Evolutionary conservation across 2,113 vertebrate genomes (phyloP).

Genomic region (Indicator maculatus): DNA sequence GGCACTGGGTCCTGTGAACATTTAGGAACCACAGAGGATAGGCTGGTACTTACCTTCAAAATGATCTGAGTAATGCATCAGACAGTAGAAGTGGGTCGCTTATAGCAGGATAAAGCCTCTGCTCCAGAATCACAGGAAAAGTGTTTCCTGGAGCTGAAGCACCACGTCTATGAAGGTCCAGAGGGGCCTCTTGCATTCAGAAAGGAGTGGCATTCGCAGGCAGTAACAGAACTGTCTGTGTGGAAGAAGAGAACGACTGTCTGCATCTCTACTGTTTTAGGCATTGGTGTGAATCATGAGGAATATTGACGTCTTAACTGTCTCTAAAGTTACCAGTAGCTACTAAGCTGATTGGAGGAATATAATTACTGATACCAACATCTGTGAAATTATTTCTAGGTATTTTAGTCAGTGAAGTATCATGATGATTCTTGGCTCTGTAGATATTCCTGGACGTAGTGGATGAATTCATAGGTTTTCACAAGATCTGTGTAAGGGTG

Average conservation of each 20-base stretch:
- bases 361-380: not conserved
- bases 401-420: not conserved
- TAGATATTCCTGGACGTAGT: not conserved
- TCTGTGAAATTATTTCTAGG: not conserved
- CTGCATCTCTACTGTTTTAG: not conserved
- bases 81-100: not conserved
- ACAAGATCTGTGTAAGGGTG: accelerated
- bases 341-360: not conserved
- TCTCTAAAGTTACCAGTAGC: not conserved
- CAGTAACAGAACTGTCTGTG: not conserved
- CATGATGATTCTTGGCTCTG: not conserved
- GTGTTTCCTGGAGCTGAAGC: not conserved
- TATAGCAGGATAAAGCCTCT: not conserved
- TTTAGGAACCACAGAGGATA: not conserved
- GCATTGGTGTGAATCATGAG: accelerated
- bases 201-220: not conserved
- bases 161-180: not conserved
- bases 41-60: not conserved
- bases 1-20: not conserved
- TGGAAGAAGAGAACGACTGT: not conserved
- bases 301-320: not conserved
- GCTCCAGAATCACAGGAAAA: not conserved
- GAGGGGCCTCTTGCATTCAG: not conserved
- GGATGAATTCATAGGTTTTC: not conserved
- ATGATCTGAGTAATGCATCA: not conserved